These are phyloP conservation scores for Pterobdella sp. DNA, from an alignment of 2,888 invertebrate genomes.

Conservation along the genomic window DNA sequence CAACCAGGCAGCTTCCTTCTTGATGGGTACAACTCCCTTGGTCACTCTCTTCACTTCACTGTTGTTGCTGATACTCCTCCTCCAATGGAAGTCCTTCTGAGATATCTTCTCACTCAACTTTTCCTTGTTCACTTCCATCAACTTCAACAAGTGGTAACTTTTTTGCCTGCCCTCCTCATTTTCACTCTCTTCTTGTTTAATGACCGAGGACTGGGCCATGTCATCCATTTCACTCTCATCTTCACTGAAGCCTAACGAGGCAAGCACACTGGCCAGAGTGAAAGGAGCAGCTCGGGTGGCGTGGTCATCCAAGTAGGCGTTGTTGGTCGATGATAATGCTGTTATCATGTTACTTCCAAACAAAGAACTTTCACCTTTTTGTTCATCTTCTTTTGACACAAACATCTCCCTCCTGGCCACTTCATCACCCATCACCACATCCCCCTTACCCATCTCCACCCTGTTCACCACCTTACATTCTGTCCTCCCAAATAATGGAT, in stretches of 20 bases:
- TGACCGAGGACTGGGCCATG: not conserved
- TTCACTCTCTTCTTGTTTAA: not conserved
- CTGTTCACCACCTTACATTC: not conserved
- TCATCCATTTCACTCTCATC: conserved; percentile 52
- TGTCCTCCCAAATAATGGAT: not conserved
- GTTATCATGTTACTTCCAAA: conserved; percentile 25
- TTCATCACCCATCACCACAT: conserved; percentile 26
- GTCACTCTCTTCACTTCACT: not conserved
- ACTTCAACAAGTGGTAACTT: conserved; percentile 12
- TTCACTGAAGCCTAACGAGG: conserved; percentile 58
- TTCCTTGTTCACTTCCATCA: conserved; percentile 22
- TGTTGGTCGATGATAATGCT: conserved; percentile 36
- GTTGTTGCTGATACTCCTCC: conserved; percentile 19
- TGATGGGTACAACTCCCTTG: not conserved
- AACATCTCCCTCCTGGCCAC: conserved; percentile 15
- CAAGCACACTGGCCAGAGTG: conserved; percentile 86
- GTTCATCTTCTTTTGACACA: conserved; percentile 23
- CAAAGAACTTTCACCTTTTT: conserved; percentile 17
- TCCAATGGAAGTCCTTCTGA: conserved; percentile 26
- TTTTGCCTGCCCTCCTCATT: conserved; percentile 13
- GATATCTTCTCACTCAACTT: conserved; percentile 26
- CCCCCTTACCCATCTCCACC: not conserved
- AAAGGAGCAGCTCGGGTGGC: conserved; percentile 54
- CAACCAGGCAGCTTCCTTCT: not conserved
- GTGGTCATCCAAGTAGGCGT: conserved; percentile 44